Base-by-base conservation (phyloP, 2,888 invertebrate species). In the Osedax fenrisi region DNA sequence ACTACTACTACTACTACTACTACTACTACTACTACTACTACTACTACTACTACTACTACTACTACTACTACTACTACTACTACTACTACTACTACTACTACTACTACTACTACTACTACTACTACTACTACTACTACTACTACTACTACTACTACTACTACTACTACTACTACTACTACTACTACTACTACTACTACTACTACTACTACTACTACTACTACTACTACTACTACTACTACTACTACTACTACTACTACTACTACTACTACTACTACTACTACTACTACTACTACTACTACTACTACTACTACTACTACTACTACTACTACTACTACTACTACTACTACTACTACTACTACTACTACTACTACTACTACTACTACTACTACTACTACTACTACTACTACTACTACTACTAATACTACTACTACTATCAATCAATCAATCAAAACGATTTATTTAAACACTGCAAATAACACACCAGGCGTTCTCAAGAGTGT, bases 361-460 rank as follows among this genome's bases (percentile, higher is more conserved):
- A 68, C 68, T 68, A 68, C 68, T 68, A 68, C 68, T 68, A 68
- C 68, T 68, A 68, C 68, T 68, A 68, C 68, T 68, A 68, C 68
- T 68, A 68, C 68, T 68, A 68, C 68, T 68, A 68, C 68, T 68
- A 68, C 26, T 23, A 26, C 68, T 68, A 68, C 68, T 68, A 68
- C 68, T 68, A 22, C 68, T 68, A 68, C n/a, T n/a, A n/a, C n/a
- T n/a, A n/a, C n/a, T n/a, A n/a, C n/a, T n/a, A n/a, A n/a, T n/a
- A n/a, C n/a, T n/a, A n/a, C n/a, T n/a, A n/a, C n/a, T n/a, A n/a
- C n/a, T n/a, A n/a, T n/a, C n/a, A n/a, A n/a, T n/a, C n/a, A n/a
- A n/a, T n/a, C n/a, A n/a, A n/a, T n/a, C n/a, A n/a, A n/a, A n/a
- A n/a, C n/a, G n/a, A n/a, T n/a, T n/a, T n/a, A n/a, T n/a, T n/a